Evolutionary conservation across 2,888 invertebrate species (phyloP), one percentile per base, ranked within the genome.

Genomic region (Crocallis elinguaria): DNA sequence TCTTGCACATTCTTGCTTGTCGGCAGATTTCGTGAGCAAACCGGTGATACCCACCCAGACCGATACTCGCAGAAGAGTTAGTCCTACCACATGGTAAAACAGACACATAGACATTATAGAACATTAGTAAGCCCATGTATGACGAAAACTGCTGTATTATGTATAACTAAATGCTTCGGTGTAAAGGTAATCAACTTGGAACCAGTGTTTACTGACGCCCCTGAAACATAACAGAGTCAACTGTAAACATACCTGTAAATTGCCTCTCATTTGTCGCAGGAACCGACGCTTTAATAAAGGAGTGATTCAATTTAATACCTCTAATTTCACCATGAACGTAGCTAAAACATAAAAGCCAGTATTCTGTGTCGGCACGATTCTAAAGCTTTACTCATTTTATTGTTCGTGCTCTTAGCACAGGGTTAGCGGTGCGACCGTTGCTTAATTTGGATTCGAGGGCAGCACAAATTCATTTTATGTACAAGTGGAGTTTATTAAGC

Each of bases 331-430:
- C 51, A 49, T 57, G 53, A 60, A 53, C 49, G 49, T 54, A 46
- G 49, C 49, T 58, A 46, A 62, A 56, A 54, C 52, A 50, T 57
- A 48, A 60, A 50, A 56, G 51, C 29, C 42, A 30, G 50, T 55
- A 46, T 55, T 45, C 48, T 42, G 53, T 61, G 52, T 55, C 52
- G 49, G 49, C 52, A 49, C 43, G 62, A 61, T 62, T 63, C 49
- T 49, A 57, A 54, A 60, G 69, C 69, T 71, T 67, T 67, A 69
- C 71, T 69, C 66, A 63, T 75, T 79, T 76, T 73, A 78, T 75
- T 77, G 74, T 75, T 75, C 68, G 70, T 67, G 67, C 69, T 75
- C 65, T 71, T 70, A 74, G 70, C 69, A 57, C 66, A 49, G 66
- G 64, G 69, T 63, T 62, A 62, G 66, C 37, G 64, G 55, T 46